phyloP scores from a whole-genome alignment of 2,113 vertebrate species.

The Sinocyclocheilus anophthalmus region DNA sequence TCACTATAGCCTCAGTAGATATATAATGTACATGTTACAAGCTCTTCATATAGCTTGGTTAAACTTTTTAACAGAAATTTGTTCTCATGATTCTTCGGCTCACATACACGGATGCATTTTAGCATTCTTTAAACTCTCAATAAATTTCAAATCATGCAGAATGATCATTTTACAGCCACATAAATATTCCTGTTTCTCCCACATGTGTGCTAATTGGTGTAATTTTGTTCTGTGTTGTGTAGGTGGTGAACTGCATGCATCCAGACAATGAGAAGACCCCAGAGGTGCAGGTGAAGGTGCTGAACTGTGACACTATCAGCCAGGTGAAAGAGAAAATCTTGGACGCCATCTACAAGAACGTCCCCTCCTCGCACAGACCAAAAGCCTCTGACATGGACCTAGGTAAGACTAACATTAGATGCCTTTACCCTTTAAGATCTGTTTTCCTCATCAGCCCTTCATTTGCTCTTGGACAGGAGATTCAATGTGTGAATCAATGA shows the following conservation, averaged over 20 bases:
- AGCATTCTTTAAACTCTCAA: not conserved
- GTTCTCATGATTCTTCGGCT: not conserved
- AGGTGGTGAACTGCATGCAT: slow-evolving; percentile 97
- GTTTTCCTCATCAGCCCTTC: not conserved
- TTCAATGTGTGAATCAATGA: slow-evolving; percentile 10
- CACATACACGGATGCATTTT: not conserved
- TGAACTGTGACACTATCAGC: slow-evolving; percentile 97
- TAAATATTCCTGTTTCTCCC: not conserved
- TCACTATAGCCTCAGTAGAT: not conserved
- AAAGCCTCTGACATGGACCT: slow-evolving; percentile 98
- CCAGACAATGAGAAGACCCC: slow-evolving; percentile 93
- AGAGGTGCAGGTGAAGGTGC: slow-evolving; percentile 92
- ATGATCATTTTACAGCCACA: not conserved
- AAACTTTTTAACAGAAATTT: not conserved
- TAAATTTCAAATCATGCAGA: not conserved
- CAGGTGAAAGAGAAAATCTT: slow-evolving; percentile 98
- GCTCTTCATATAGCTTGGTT: not conserved
- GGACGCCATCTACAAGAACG: slow-evolving; percentile 97
- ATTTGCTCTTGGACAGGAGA: not conserved
- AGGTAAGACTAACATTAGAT: slow-evolving; percentile 73
- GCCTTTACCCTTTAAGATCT: not conserved
- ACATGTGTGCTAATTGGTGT: not conserved
- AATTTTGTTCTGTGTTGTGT: slow-evolving; percentile 9
- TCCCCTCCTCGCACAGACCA: slow-evolving; percentile 93
- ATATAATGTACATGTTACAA: not conserved